Base-by-base conservation (phyloP, 2,888 invertebrate genomes). In the Argyra leucocephala region DNA sequence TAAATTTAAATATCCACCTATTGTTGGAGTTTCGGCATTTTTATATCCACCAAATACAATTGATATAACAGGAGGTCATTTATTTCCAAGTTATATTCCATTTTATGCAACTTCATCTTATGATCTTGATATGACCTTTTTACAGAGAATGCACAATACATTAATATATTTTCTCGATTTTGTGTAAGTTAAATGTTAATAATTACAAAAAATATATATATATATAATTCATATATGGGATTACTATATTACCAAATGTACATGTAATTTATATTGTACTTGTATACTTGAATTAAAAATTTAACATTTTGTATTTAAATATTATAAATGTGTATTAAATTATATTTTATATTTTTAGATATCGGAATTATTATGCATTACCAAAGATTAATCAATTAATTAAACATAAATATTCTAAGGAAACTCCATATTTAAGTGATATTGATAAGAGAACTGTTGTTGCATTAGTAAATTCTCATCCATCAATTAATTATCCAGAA, bases 381-480 rank as follows among this genome's bases (percentile, higher is more conserved):
- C 72, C 74, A 6, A 65, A 64, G 10, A 61, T 73, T 6, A 72
- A 75, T 57, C 64, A 64, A 0, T 37, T 72, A 9, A 68, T 73
- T 66, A 66, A 69, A 15, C 68, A 67, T 5, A 62, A 66, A 58
- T 73, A 70, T 64, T 63, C 64, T 0, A 57, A 65, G 10, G 67
- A 72, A 23, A 67, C 70, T 63, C 71, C 73, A 4, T 60, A 65
- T 1, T 23, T 72, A 0, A 66, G 67, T 0, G 70, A 73, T n/a
- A 24, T 75, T 26, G 70, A 72, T 12, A 69, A 70, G 57, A 69
- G 66, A 0, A 69, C 73, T 18, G 67, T 72, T 22, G 9, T 80
- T 3, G 68, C 74, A 15, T 69, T 80, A 15, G 73, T 78, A 0
- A 80, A 80, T 66, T 73, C 74, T 0, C 73, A 78, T 70, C 72